Conservation (phyloP, 2,113 vertebrate genomes). For the Regulus satrapa region DNA sequence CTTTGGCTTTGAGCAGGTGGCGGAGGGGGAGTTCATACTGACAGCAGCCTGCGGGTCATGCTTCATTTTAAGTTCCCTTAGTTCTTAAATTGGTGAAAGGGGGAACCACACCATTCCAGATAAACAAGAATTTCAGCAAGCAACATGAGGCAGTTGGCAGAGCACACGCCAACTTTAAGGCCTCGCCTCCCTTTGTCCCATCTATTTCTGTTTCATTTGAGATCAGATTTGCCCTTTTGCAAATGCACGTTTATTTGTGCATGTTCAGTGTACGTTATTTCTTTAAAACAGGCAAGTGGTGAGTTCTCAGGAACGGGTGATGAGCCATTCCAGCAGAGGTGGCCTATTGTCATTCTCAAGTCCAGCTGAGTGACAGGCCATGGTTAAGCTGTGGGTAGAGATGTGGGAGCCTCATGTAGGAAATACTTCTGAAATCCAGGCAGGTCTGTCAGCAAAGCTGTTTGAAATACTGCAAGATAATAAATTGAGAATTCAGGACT, state of each 20-base stretch:
- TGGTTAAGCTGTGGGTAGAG: background rate
- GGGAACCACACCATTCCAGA: background rate
- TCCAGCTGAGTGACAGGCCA: background rate
- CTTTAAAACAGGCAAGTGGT: background rate
- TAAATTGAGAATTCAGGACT: background rate
- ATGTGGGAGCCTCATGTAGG: conserved; percentile 27
- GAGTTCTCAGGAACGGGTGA: background rate
- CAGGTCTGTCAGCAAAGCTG: background rate
- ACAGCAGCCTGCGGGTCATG: background rate
- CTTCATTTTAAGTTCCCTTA: background rate
- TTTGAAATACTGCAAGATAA: background rate
- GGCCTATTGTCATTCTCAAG: accelerated
- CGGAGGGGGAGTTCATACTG: background rate
- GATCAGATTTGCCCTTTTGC: background rate
- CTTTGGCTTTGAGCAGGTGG: background rate
- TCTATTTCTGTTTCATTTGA: background rate
- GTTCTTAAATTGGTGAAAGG: background rate
- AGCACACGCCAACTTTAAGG: background rate
- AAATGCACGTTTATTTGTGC: background rate
- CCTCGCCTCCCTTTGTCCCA: background rate
- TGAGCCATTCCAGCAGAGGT: background rate
- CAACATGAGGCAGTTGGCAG: accelerated
- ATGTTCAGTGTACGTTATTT: background rate
- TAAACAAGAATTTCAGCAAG: background rate
- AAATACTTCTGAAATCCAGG: conserved; percentile 55